Base-by-base conservation (phyloP, 2,113 vertebrate genomes). In the Catharus fuscescens region DNA sequence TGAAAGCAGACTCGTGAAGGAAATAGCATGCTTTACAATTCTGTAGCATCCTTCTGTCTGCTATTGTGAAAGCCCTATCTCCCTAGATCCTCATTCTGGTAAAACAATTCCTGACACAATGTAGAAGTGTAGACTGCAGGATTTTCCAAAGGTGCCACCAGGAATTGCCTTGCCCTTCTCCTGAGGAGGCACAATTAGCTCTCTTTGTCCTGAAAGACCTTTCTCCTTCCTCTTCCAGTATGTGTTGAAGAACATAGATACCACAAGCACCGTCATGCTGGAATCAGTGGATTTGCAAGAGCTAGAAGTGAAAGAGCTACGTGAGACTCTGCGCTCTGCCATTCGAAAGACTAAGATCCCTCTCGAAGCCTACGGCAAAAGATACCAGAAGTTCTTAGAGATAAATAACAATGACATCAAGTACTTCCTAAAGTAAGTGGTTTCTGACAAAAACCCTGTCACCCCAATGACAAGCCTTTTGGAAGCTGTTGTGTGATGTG, bases 271-370 rank as follows among this genome's bases (percentile, higher is more conserved):
- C 16, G 97, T 95, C 6, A 50, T 98, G 74, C 97, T 99, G 77
- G 97, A 98, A 48, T 99, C 99, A 1, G 98, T 99, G 83, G 97
- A 94, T 48, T 96, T 99, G 80, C 97, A 97, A 0, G 99, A 99
- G 85, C 98, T 98, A 29, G 88, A 97, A 61, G 98, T 99, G 67
- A 96, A 70, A 26, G 97, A 98, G 67, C 94, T 98, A 32, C 98
- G 98, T 31, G 95, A 98, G 17, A 57, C 81, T 54, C 70, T 99
- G 21, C 72, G 62, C 40, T 91, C 52, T 3, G 98, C 98, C 34
- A 79, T 99, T 44, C 86, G 32, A 14, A 98, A 98, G 97, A 97
- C 99, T 40, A 66, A 91, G 85, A 95, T 98, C 80, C 99, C 98
- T 14, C 98, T 99, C 66, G 97, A 92, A 74, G 99, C 99, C 44